phyloP scores from a whole-genome alignment of 2,113 vertebrate genomes.

The Eudyptes chrysolophus region DNA sequence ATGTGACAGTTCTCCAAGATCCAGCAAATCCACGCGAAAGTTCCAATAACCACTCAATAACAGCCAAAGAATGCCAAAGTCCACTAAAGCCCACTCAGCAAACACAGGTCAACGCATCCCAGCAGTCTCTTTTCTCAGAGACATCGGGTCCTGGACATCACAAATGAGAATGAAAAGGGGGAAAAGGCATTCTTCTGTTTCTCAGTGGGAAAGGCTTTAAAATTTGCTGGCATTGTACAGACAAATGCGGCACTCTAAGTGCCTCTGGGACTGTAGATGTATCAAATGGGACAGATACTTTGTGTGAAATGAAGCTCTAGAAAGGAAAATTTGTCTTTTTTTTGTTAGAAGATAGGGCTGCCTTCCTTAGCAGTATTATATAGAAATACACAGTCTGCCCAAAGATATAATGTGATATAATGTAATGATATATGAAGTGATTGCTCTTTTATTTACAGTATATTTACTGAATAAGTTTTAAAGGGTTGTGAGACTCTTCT shows the following conservation, averaged over 20 bases:
- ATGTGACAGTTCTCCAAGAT: not conserved
- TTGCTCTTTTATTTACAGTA: not conserved
- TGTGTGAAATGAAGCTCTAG: not conserved
- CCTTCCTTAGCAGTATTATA: not conserved
- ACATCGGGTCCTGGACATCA: not conserved
- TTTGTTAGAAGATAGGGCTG: not conserved
- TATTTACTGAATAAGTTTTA: not conserved
- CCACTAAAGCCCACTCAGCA: not conserved
- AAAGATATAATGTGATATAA: not conserved
- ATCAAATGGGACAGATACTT: not conserved
- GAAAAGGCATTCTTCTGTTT: not conserved
- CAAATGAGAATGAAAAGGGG: not conserved
- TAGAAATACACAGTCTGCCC: not conserved
- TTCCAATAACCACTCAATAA: not conserved
- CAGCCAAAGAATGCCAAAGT: not conserved
- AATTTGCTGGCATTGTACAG: not conserved
- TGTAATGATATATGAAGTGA: not conserved
- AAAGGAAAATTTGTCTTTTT: not conserved
- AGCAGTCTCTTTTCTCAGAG: not conserved
- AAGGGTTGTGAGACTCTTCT: not conserved
- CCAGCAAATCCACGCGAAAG: not conserved
- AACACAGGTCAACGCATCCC: not conserved
- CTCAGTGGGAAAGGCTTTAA: not conserved
- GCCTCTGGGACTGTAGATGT: not conserved
- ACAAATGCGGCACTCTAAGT: not conserved